Percentiles rank a stretch among this genome's conserved stretches.
Conservation (phyloP, 2,113 vertebrate genomes). For the Desmodus rotundus region DNA sequence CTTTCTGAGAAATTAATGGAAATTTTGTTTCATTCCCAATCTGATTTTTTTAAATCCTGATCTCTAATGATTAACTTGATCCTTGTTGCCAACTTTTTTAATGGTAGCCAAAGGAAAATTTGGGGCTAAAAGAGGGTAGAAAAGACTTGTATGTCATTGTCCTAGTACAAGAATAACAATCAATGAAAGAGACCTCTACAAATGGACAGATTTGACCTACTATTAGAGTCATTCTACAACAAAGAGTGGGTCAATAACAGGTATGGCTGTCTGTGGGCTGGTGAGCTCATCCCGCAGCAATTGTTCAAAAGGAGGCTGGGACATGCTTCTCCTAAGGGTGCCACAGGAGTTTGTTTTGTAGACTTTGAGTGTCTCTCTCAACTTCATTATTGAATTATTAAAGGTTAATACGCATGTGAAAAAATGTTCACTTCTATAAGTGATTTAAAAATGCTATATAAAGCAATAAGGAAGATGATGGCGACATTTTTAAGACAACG, state of each 20-base stretch:
- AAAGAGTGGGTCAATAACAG: background rate
- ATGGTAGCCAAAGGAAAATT: background rate
- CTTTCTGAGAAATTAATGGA: background rate
- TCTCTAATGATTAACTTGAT: background rate
- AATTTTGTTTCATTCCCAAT: slow-evolving; percentile 4
- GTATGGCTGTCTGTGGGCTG: background rate
- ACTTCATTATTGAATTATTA: background rate
- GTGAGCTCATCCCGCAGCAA: background rate
- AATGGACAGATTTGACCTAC: background rate
- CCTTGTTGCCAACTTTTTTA: background rate
- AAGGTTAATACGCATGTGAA: background rate
- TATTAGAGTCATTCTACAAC: background rate
- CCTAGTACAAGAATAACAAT: background rate
- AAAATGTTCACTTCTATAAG: background rate
- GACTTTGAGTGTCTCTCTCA: background rate
- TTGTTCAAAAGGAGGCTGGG: background rate
- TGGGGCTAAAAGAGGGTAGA: background rate
- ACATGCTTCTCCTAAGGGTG: background rate
- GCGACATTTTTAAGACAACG: background rate
- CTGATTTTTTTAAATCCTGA: background rate
- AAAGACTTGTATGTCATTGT: background rate
- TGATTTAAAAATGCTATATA: background rate
- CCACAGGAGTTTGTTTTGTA: background rate
- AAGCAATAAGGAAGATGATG: background rate
- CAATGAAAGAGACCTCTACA: background rate